Percentiles rank a stretch among this genome's conserved stretches.
Evolutionary conservation across 2,888 invertebrate species (phyloP).

Genomic region (Thelaira solivaga): DNA sequence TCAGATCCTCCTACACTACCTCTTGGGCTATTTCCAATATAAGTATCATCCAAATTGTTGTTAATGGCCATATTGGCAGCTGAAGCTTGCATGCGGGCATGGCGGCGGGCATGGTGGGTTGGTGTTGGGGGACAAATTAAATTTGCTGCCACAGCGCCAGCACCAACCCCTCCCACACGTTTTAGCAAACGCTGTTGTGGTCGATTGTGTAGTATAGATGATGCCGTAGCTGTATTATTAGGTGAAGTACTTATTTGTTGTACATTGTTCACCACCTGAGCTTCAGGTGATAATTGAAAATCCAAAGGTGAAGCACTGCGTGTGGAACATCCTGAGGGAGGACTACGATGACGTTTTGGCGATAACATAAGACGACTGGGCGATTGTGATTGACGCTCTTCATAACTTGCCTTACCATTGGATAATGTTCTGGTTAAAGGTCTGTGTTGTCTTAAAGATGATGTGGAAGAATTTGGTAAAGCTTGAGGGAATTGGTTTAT

Average conservation of each 20-base stretch:
- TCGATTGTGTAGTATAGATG: constrained; percentile 69
- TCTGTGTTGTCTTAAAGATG: constrained; percentile 79
- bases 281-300: constrained; percentile 68
- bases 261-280: constrained; percentile 13
- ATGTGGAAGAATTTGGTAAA: constrained; percentile 37
- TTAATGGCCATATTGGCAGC: constrained; percentile 46
- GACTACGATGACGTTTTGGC: constrained; percentile 73
- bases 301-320: constrained; percentile 77
- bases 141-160: constrained; percentile 70
- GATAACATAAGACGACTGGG: constrained; percentile 70
- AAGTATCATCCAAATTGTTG: constrained; percentile 60
- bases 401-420: constrained; percentile 77
- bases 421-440: constrained; percentile 84
- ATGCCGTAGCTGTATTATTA: constrained; percentile 38
- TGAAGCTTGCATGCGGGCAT: constrained; percentile 73
- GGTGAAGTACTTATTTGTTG: constrained; percentile 36
- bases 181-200: constrained; percentile 83
- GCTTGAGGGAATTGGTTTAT: constrained; percentile 55
- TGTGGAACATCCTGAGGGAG: constrained; percentile 76
- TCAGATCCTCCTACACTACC: constrained; percentile 12
- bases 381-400: constrained; percentile 65
- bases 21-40: constrained; percentile 45
- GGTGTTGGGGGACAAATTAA: constrained; percentile 91
- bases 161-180: constrained; percentile 77
- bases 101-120: constrained; percentile 87